Conservation (phyloP, 2,797 vertebrate species). For the Phrynocephalus vlangalii region DNA sequence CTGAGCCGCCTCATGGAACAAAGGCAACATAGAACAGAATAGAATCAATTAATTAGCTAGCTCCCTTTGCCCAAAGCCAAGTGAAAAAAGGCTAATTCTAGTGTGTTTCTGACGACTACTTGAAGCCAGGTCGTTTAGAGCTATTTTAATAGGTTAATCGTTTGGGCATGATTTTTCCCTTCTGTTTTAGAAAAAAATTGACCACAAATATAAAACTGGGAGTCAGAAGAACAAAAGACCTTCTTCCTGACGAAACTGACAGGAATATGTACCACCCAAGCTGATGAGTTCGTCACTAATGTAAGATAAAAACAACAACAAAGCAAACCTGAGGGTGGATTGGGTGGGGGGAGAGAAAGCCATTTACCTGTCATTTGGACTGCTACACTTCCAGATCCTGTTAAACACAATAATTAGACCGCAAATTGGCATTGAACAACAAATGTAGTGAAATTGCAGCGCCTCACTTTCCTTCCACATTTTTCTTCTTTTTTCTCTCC, state of each 20-base stretch:
- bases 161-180: neutral
- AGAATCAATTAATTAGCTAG: no score
- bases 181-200: neutral
- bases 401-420: conserved; percentile 71
- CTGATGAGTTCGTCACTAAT: conserved; percentile 54
- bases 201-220: neutral
- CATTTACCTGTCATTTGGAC: conserved; percentile 53
- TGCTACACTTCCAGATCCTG: conserved; percentile 62
- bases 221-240: neutral
- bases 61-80: neutral
- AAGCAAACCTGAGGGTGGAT: neutral
- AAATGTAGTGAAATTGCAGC: conserved; percentile 60
- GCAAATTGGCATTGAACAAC: conserved; percentile 65
- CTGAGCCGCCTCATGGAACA: no score
- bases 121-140: neutral
- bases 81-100: neutral
- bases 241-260: conserved; percentile 29
- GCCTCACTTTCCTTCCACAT: conserved; percentile 46
- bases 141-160: neutral
- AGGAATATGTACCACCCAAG: conserved; percentile 36
- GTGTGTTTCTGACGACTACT: neutral
- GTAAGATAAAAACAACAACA: conserved; percentile 40
- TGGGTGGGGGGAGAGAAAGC: neutral
- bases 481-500: conserved; percentile 27
- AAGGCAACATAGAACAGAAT: no score